A percentile compares a stretch with the other conserved stretches of the same genome.
Evolutionary conservation across 2,113 vertebrate species (phyloP).

Genomic region (Acinonyx jubatus): DNA sequence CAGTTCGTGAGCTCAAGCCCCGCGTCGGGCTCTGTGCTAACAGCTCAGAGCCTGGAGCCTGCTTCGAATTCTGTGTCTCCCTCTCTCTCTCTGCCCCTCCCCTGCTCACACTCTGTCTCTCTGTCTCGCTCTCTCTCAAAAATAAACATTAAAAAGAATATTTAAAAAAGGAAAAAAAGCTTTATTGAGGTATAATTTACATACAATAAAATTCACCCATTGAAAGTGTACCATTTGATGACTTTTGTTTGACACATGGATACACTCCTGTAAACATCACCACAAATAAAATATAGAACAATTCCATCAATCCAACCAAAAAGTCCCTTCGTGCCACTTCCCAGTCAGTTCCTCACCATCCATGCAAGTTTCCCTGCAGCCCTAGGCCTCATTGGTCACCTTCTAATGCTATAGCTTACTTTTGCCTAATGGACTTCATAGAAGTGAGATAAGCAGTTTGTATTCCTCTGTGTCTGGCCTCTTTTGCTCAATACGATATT

Average conservation of each 20-base stretch:
- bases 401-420: background rate
- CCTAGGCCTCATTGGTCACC: background rate
- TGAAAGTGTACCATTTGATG: background rate
- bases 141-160: too few species aligned
- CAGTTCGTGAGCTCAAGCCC: too few species aligned
- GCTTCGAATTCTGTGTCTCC: too few species aligned
- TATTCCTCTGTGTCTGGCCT: background rate
- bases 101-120: too few species aligned
- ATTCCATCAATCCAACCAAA: background rate
- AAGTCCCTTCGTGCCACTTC: background rate
- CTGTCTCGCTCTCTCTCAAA: too few species aligned
- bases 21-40: too few species aligned
- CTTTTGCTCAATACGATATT: background rate
- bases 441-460: background rate
- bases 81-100: too few species aligned
- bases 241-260: background rate
- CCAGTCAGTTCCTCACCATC: background rate
- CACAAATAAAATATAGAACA: background rate
- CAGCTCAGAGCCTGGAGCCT: too few species aligned
- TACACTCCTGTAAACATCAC: background rate
- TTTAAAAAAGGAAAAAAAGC: background rate
- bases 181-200: background rate
- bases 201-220: background rate
- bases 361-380: background rate
- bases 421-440: background rate